These are phyloP conservation scores for Ennomos erosarius DNA, from an alignment of 2,888 invertebrate genomes.

Conservation along the genomic window DNA sequence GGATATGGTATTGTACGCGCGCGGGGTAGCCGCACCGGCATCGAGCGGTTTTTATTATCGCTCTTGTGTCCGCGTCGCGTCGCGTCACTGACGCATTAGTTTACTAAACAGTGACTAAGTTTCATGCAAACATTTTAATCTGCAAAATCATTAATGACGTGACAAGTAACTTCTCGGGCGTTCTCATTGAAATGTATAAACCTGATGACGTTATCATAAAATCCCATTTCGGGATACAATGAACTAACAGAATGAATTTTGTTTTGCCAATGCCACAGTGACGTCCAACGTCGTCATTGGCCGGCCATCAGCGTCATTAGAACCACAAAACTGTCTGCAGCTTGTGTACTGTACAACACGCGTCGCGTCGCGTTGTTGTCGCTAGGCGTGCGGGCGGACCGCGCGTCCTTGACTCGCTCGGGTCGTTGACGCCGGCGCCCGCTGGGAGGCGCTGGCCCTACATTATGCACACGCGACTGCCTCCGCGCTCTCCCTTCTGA, in stretches of 20 bases:
- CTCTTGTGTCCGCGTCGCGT: conserved; percentile 28
- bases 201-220: too few relatives aligned
- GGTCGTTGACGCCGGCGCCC: conserved; percentile 76
- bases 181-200: too few relatives aligned
- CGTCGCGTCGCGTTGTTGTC: conserved; percentile 39
- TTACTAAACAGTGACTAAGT: conserved; percentile 8
- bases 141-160: too few relatives aligned
- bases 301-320: too few relatives aligned
- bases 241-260: too few relatives aligned
- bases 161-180: too few relatives aligned
- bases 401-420: conserved; percentile 72
- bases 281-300: too few relatives aligned
- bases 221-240: too few relatives aligned
- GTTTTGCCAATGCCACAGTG: too few relatives aligned
- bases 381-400: conserved; percentile 52
- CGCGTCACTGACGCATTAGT: conserved; percentile 12
- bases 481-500: conserved; percentile 56
- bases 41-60: conserved; percentile 55
- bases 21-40: conserved; percentile 38
- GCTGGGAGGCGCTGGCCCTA: conserved; percentile 64
- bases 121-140: background rate
- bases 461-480: conserved; percentile 72
- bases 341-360: conserved; percentile 2
- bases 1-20: conserved; percentile 20
- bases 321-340: background rate